Conservation (phyloP, 2,888 invertebrate species). For the Theristus sp. region DNA sequence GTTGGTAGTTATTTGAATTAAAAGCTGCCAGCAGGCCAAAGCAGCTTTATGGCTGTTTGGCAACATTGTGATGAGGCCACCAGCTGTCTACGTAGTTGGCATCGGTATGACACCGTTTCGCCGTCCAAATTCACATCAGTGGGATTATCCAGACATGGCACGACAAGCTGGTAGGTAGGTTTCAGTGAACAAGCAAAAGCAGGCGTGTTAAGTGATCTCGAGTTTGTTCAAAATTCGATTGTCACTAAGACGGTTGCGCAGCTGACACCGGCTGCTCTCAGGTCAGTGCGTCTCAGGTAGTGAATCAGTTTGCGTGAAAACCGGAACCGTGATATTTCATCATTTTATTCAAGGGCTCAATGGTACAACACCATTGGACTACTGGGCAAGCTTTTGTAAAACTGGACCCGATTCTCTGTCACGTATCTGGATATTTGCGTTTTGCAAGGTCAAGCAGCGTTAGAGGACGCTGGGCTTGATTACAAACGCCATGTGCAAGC, state of each 20-base stretch:
- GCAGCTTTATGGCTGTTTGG: too few species aligned
- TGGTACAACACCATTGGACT: not conserved
- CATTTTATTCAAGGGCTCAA: not conserved
- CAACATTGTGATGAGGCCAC: not conserved
- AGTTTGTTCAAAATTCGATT: too few species aligned
- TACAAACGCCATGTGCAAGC: not conserved
- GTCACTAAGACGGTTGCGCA: too few species aligned
- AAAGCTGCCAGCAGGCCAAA: too few species aligned
- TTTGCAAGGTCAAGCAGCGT: not conserved
- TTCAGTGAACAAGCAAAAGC: not conserved
- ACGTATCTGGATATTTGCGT: too few species aligned
- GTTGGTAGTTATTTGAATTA: too few species aligned
- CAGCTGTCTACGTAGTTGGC: slow-evolving; percentile 48
- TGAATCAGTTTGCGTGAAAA: too few species aligned
- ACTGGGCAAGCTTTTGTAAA: too few species aligned
- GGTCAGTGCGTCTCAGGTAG: too few species aligned
- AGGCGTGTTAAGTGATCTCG: not conserved
- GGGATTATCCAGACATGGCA: slow-evolving; percentile 85
- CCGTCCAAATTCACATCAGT: slow-evolving; percentile 59
- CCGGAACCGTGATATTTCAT: too few species aligned
- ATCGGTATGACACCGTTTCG: slow-evolving; percentile 97
- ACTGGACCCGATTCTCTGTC: too few species aligned
- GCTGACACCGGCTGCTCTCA: too few species aligned
- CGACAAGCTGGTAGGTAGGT: slow-evolving; percentile 54
- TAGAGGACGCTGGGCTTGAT: not conserved